Evolutionary conservation across 1,140 invertebrate species (phyloP).

Genomic region (Rhopalosiphum maidis): DNA sequence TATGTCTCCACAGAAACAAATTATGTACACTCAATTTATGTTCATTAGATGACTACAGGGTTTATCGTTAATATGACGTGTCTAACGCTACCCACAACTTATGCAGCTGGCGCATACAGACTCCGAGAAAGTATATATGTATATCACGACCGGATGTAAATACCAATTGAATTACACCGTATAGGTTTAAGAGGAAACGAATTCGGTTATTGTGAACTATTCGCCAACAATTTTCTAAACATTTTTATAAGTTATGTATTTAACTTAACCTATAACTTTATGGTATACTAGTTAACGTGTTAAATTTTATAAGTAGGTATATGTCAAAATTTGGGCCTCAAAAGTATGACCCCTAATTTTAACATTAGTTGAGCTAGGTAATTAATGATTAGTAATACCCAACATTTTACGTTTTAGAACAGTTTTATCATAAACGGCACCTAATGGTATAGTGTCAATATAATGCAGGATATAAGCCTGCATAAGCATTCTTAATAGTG

Average conservation of each 20-base stretch:
- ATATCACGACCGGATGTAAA: constrained; percentile 15
- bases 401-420: background rate
- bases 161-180: background rate
- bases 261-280: background rate
- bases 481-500: background rate
- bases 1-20: background rate
- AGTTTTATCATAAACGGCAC: background rate
- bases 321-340: background rate
- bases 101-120: background rate
- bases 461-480: background rate
- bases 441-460: background rate
- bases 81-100: background rate
- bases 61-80: background rate
- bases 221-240: background rate
- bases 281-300: background rate
- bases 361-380: background rate
- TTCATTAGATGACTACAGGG: background rate
- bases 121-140: background rate
- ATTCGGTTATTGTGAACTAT: background rate
- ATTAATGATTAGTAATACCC: background rate
- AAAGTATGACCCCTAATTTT: background rate
- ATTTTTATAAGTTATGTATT: no score
- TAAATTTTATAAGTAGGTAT: background rate
- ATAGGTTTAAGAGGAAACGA: background rate
- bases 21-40: background rate